Conservation (phyloP, 2,888 invertebrate genomes). For the Byasa hedistus region DNA sequence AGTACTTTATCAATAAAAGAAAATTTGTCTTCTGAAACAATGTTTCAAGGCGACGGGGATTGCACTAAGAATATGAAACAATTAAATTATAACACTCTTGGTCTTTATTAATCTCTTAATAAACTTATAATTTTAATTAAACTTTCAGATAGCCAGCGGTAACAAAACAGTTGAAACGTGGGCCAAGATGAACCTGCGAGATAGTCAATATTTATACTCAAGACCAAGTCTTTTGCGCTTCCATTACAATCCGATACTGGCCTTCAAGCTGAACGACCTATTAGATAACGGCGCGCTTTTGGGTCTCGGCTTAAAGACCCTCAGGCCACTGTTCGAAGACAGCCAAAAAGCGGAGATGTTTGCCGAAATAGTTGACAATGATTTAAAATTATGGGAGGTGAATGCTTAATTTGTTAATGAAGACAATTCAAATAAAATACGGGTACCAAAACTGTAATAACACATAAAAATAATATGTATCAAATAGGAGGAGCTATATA, state of each 20-base stretch:
- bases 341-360: conserved; percentile 85
- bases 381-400: conserved; percentile 89
- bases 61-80: too few relatives aligned
- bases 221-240: conserved; percentile 89
- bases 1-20: too few relatives aligned
- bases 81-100: too few relatives aligned
- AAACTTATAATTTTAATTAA: not conserved
- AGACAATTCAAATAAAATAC: conserved; percentile 16
- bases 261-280: conserved; percentile 84
- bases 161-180: conserved; percentile 87
- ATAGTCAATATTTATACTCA: conserved; percentile 88
- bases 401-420: conserved; percentile 47
- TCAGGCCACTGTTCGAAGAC: conserved; percentile 87
- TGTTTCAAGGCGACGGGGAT: too few relatives aligned
- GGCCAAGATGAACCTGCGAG: conserved; percentile 84
- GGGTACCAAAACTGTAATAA: conserved; percentile 11
- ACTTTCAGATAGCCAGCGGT: conserved; percentile 83
- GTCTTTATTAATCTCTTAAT: not conserved
- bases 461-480: not conserved
- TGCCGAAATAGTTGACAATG: conserved; percentile 91
- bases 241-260: conserved; percentile 85
- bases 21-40: too few relatives aligned
- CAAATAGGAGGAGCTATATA: too few relatives aligned
- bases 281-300: conserved; percentile 89
- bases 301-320: conserved; percentile 85